Evolutionary conservation across 2,113 vertebrate genomes (phyloP).

Genomic region (Peucedramus taeniatus): DNA sequence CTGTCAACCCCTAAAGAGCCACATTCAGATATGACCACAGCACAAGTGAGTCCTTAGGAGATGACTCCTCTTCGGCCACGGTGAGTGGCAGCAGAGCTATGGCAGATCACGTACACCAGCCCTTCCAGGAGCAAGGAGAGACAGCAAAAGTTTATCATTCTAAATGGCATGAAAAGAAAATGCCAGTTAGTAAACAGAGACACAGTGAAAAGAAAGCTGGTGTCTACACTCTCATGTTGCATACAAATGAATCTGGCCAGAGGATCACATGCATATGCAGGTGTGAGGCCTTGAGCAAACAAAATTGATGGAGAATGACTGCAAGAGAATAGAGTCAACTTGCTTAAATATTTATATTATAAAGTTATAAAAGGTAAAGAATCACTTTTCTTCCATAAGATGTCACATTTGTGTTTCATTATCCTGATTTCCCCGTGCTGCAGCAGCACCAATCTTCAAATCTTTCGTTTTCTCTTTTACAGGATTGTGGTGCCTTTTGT

Average conservation of each 20-base stretch:
- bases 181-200: background rate
- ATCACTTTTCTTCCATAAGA: background rate
- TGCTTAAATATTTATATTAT: background rate
- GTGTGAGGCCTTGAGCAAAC: background rate
- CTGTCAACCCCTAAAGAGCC: background rate
- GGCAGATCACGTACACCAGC: fast-evolving
- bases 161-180: background rate
- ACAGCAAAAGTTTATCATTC: background rate
- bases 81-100: background rate
- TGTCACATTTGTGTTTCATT: background rate
- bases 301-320: background rate
- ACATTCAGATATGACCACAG: background rate
- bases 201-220: background rate
- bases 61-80: background rate
- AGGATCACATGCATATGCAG: background rate
- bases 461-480: constrained; percentile 14
- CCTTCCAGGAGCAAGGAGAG: background rate
- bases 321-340: background rate
- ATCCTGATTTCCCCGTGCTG: background rate
- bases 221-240: background rate
- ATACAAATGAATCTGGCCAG: background rate
- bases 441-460: background rate
- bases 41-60: background rate
- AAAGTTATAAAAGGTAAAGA: background rate
- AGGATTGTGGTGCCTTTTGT: constrained; percentile 90